These are phyloP conservation scores for Pandemis heparana DNA, from an alignment of 2,888 invertebrate species.

Conservation along the genomic window DNA sequence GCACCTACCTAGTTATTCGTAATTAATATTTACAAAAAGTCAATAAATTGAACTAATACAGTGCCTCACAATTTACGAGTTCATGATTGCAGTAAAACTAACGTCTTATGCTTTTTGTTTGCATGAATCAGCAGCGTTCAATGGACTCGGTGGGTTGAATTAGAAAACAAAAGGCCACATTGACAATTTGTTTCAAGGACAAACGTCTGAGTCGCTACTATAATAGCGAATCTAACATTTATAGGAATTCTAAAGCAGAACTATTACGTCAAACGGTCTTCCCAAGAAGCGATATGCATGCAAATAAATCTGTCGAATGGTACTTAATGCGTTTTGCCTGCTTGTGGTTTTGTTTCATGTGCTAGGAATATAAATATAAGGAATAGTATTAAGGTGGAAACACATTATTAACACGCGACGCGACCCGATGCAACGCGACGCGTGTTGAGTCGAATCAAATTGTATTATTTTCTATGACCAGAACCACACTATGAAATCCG, in stretches of 20 bases:
- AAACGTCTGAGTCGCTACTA: not conserved
- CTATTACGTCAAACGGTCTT: not conserved
- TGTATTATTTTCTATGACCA: too few species aligned
- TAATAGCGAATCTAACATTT: constrained; percentile 6
- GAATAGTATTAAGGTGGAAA: too few species aligned
- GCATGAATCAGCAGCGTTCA: constrained; percentile 9
- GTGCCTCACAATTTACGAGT: too few species aligned
- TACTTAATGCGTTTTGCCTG: not conserved
- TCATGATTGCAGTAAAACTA: not conserved
- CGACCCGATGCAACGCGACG: too few species aligned
- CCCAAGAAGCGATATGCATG: not conserved
- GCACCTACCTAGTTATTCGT: too few species aligned
- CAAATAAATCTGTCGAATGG: not conserved
- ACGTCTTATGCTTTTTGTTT: not conserved
- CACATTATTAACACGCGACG: too few species aligned
- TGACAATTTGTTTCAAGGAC: constrained; percentile 6
- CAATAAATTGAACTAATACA: too few species aligned
- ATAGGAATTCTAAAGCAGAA: not conserved
- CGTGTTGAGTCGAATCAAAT: too few species aligned
- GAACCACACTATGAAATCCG: too few species aligned
- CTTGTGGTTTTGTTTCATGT: not conserved
- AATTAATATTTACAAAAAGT: too few species aligned
- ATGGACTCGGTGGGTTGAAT: constrained; percentile 7
- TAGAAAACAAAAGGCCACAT: constrained; percentile 6
- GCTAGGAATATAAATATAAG: not conserved